Evolutionary conservation across 2,888 invertebrate species (phyloP), one percentile per base, ranked within the genome.

Genomic region (Pachliopta kotzebuea): DNA sequence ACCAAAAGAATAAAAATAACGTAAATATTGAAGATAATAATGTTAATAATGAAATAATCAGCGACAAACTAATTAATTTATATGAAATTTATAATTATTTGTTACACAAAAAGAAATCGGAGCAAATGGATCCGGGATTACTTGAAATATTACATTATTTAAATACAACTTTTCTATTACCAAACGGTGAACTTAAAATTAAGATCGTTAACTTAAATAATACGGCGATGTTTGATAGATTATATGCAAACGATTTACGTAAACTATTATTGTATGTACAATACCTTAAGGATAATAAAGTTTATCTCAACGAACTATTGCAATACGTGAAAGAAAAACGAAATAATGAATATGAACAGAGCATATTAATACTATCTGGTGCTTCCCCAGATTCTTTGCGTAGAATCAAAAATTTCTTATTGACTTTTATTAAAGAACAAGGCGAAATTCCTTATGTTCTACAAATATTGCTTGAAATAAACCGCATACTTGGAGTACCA

Each of bases 371-470:
- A 45, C 45, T 64, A 17, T 24, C 49, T 4, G 17, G n/a, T 20
- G 24, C 37, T 18, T 7, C 45, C 0, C 31, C n/a, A 23, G 59
- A 24, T 23, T 24, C 63, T 4, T 60, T 64, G 37, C 24, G 31
- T 24, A 59, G 63, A 64, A 56, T 64, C 4, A 64, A 59, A 55
- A 54, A 37, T n/a, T 64, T 55, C 23, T 64, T 64, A 37, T 18
- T 50, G 1, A 23, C 45, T 20, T 50, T 60, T 14, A 60, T 42
- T 17, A 60, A 56, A 65, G 29, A 65, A 42, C 21, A 23, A 11
- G 60, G 53, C n/a, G 29, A 60, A 23, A 60, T 37, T 29, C 52
- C 21, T 11, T 52, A 65, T 56, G 45, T 65, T 45, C 0, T 26
- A 4, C 56, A 56, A 42, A 52, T 65, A 42, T 26, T 65, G 4